These are phyloP conservation scores for Siniperca knerii DNA, from an alignment of 2,113 vertebrate genomes.

Conservation along the genomic window DNA sequence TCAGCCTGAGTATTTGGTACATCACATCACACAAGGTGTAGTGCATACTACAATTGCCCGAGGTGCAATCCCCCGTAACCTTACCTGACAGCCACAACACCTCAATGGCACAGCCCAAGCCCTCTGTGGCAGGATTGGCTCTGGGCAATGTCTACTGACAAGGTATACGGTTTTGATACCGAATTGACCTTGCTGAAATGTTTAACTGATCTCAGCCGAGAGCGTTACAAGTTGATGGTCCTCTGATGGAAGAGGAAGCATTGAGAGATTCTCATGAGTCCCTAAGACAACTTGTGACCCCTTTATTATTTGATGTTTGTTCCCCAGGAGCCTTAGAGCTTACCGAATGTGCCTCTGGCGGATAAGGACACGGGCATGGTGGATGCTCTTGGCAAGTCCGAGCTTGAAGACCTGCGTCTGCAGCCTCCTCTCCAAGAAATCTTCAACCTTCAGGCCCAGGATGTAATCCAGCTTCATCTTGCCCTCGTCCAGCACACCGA, in stretches of 20 bases:
- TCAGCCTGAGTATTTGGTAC: slow-evolving; percentile 61
- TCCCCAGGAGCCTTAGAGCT: not conserved
- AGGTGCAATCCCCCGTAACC: slow-evolving; percentile 78
- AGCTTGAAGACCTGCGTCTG: slow-evolving; percentile 97
- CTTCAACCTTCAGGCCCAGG: slow-evolving; percentile 93
- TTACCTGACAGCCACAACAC: slow-evolving; percentile 62
- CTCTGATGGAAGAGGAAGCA: slow-evolving; percentile 84
- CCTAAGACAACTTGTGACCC: not conserved
- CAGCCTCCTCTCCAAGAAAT: slow-evolving; percentile 93
- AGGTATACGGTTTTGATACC: slow-evolving; percentile 93
- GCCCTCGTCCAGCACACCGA: slow-evolving; percentile 93
- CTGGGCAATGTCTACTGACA: slow-evolving; percentile 84
- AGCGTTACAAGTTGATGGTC: slow-evolving; percentile 68
- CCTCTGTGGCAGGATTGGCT: slow-evolving; percentile 78
- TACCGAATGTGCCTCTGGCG: slow-evolving; percentile 96
- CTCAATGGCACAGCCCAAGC: slow-evolving; percentile 30
- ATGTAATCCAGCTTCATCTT: slow-evolving; percentile 98
- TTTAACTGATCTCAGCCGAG: slow-evolving; percentile 70
- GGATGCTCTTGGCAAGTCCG: slow-evolving; percentile 93
- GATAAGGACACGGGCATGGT: slow-evolving; percentile 94
- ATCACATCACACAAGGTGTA: not conserved
- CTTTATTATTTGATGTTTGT: not conserved
- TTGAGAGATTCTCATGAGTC: slow-evolving; percentile 63
- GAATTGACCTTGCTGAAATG: slow-evolving; percentile 92
- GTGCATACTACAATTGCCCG: slow-evolving; percentile 68